phyloP scores from a whole-genome alignment of 1,140 invertebrate genomes.

The Heliothis virescens region DNA sequence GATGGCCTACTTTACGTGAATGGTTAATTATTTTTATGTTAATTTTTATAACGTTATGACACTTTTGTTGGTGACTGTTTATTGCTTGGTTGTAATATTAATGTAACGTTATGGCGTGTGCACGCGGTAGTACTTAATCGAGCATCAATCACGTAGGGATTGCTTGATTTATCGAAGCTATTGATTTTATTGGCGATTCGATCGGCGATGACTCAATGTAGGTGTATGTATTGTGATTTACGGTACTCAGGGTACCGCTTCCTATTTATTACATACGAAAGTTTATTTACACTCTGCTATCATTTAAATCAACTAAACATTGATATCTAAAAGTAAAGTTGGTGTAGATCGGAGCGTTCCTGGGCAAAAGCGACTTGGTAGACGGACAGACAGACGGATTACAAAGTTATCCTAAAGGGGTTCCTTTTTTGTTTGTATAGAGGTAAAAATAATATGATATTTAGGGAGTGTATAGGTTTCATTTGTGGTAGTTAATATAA shows the following conservation, averaged over 20 bases:
- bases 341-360: no score
- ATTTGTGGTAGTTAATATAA: no score
- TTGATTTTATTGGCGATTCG: slow-evolving; percentile 31
- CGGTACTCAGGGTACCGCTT: not conserved
- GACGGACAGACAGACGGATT: no score
- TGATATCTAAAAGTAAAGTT: no score
- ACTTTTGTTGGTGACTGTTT: slow-evolving; percentile 10
- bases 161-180: slow-evolving; percentile 38
- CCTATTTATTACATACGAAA: slow-evolving; percentile 1
- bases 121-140: slow-evolving; percentile 18
- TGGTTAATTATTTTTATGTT: slow-evolving; percentile 40
- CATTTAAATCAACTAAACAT: no score
- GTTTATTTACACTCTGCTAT: not conserved
- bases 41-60: slow-evolving; percentile 9
- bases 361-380: no score
- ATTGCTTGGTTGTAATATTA: slow-evolving; percentile 4
- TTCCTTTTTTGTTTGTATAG: no score
- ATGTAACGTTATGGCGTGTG: not conserved
- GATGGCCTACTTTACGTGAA: slow-evolving; percentile 25
- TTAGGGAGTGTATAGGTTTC: not conserved
- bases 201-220: slow-evolving; percentile 39
- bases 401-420: no score
- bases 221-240: slow-evolving; percentile 13
- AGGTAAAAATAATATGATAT: not conserved
- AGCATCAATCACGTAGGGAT: slow-evolving; percentile 35